phyloP scores from a whole-genome alignment of 2,797 vertebrate genomes.

The Antennarius maculatus region DNA sequence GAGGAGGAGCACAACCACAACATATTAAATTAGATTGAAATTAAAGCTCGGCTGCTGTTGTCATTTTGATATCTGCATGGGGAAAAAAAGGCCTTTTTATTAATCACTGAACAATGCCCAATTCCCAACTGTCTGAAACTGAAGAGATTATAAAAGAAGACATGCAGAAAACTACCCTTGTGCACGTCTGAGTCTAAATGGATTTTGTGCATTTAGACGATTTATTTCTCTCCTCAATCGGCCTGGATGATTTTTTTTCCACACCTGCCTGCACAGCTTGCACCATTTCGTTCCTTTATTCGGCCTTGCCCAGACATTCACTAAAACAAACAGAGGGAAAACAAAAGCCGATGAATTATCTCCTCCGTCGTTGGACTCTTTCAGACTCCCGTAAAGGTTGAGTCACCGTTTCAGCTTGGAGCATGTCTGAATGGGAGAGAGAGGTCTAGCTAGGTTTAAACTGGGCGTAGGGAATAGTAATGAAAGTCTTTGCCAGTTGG shows the following conservation, averaged over 20 bases:
- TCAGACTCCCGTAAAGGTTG: constrained; percentile 59
- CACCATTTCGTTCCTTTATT: constrained; percentile 59
- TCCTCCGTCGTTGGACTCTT: constrained; percentile 17
- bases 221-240: constrained; percentile 43
- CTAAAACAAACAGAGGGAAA: constrained; percentile 50
- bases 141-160: constrained; percentile 41
- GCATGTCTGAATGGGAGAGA: constrained; percentile 31
- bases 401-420: constrained; percentile 61
- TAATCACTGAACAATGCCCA: constrained; percentile 53
- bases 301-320: constrained; percentile 42
- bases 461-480: constrained; percentile 51
- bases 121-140: constrained; percentile 21
- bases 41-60: constrained; percentile 40
- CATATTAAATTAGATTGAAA: constrained; percentile 54
- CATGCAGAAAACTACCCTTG: constrained; percentile 14
- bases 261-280: constrained; percentile 41
- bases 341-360: constrained; percentile 51
- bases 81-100: constrained; percentile 44
- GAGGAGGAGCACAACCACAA: constrained; percentile 13
- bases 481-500: constrained; percentile 59
- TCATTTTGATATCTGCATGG: constrained; percentile 43
- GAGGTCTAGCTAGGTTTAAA: constrained; percentile 46
- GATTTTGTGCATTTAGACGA: constrained; percentile 37
- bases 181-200: constrained; percentile 33
- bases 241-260: constrained; percentile 23